Base-by-base conservation (phyloP, 1,140 invertebrate species). In the Listronotus oregonensis region DNA sequence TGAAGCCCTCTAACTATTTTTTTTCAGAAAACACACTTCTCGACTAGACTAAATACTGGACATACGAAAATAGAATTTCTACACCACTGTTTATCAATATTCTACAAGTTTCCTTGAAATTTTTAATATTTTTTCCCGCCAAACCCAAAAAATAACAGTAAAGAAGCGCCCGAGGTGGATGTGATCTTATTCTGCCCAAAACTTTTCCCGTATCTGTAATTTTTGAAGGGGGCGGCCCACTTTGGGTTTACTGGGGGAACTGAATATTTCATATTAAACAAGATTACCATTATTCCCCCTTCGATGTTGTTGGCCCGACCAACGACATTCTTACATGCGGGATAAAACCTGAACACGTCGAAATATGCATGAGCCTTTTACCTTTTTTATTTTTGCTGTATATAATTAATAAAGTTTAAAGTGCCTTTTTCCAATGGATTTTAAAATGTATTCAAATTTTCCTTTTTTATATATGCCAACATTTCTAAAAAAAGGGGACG, bases 241-340 rank as follows among this genome's bases (percentile, higher is more conserved):
- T 51, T 61, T 49, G 57, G 57, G 57, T 59, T 43, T 59, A 49
- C 31, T 43, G 55, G 37, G 43, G 54, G 54, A 39, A 44, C 57
- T 37, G 12, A 56, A 66, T 71, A 71, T 75, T 75, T 75, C 73
- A 74, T 73, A 75, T 75, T 66, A 75, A 74, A 75, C 66, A 68
- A 71, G 68, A 74, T 74, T 71, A 67, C 65, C 68, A 72, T 74
- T 73, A 74, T 73, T 74, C n/a, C 74, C 73, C 68, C 71, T 75
- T 75, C 71, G 72, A 75, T 51, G 47, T 51, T 39, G n/a, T 37
- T 51, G 58, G 58, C 50, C 47, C 47, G 32, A 17, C 27, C 27
- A 18, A 51, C 8, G 21, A 51, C 46, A 61, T 61, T 51, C 47
- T 50, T 61, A 50, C 47, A 40, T 63, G 51, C 65, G 46, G 50